phyloP scores from a whole-genome alignment of 2,888 invertebrate species.

The Chromoteleia sp. region DNA sequence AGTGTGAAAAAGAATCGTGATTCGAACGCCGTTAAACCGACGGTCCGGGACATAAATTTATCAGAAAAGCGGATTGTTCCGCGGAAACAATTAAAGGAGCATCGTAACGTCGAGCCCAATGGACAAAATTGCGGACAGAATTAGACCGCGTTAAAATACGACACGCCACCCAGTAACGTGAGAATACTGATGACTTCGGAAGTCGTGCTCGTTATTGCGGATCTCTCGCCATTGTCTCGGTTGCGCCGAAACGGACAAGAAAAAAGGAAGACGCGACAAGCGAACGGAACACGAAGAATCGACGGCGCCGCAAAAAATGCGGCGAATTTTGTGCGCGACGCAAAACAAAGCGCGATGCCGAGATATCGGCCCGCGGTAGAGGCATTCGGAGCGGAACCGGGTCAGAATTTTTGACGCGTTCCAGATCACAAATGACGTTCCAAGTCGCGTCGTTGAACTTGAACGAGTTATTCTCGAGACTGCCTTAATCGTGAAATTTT shows the following conservation, averaged over 20 bases:
- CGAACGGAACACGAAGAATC: constrained; percentile 6
- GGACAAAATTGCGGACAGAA: constrained; percentile 58
- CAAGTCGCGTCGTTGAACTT: constrained; percentile 59
- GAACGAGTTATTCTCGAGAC: constrained; percentile 52
- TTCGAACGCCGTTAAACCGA: constrained; percentile 29
- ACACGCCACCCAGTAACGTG: constrained; percentile 43
- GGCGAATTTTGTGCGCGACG: constrained; percentile 61
- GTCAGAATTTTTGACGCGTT: constrained; percentile 66
- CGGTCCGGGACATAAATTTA: constrained; percentile 35
- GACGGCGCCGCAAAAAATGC: constrained; percentile 29
- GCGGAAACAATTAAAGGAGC: constrained; percentile 57
- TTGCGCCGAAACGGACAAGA: constrained; percentile 34
- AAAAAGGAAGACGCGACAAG: too few relatives aligned
- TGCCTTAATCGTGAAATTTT: constrained; percentile 54
- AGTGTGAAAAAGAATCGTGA: too few relatives aligned
- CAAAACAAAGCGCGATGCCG: constrained; percentile 34
- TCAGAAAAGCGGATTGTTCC: constrained; percentile 36
- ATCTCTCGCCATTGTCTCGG: constrained; percentile 47
- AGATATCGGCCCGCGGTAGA: constrained; percentile 55
- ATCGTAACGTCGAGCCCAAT: constrained; percentile 21
- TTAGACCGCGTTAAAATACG: constrained; percentile 65
- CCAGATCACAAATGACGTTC: constrained; percentile 63
- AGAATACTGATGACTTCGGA: constrained; percentile 44
- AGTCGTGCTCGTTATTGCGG: constrained; percentile 46
- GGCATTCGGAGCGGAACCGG: constrained; percentile 75